Percentiles rank a stretch among this genome's conserved stretches.
Evolutionary conservation across 2,113 vertebrate genomes (phyloP).

Genomic region (Rhinolophus ferrumequinum): DNA sequence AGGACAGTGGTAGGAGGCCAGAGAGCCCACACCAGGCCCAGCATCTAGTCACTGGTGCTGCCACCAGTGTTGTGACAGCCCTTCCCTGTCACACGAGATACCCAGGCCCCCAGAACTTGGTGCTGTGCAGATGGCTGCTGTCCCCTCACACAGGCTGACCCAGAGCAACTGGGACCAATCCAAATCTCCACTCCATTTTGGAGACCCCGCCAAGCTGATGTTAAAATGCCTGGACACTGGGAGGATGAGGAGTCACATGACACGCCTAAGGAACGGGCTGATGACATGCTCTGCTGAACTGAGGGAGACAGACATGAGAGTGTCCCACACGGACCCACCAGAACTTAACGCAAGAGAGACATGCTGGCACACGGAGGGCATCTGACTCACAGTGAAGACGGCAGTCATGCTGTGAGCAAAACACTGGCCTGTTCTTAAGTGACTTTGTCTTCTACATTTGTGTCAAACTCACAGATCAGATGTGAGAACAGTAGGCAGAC

Average conservation of each 20-base stretch:
- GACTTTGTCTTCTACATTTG: background rate
- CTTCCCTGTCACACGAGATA: too few relatives aligned
- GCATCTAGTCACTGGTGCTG: too few relatives aligned
- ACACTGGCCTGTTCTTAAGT: background rate
- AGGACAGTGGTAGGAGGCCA: background rate
- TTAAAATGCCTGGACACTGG: background rate
- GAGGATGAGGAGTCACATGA: background rate
- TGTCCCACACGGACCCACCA: background rate
- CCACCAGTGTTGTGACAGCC: too few relatives aligned
- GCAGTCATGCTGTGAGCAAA: background rate
- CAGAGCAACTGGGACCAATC: background rate
- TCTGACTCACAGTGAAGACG: background rate
- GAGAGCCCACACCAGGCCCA: background rate
- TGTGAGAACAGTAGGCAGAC: background rate
- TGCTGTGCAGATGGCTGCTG: background rate
- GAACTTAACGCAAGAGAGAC: background rate
- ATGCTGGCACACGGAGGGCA: background rate
- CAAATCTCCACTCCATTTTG: background rate
- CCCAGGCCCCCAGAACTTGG: background rate
- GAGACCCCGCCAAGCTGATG: background rate
- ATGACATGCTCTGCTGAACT: background rate
- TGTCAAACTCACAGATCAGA: background rate
- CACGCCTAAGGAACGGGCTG: background rate
- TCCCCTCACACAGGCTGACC: background rate
- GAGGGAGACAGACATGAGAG: background rate